Evolutionary conservation across 2,888 invertebrate genomes (phyloP), one percentile per base, ranked within the genome.

Genomic region (Eueremaeus valkanovi): DNA sequence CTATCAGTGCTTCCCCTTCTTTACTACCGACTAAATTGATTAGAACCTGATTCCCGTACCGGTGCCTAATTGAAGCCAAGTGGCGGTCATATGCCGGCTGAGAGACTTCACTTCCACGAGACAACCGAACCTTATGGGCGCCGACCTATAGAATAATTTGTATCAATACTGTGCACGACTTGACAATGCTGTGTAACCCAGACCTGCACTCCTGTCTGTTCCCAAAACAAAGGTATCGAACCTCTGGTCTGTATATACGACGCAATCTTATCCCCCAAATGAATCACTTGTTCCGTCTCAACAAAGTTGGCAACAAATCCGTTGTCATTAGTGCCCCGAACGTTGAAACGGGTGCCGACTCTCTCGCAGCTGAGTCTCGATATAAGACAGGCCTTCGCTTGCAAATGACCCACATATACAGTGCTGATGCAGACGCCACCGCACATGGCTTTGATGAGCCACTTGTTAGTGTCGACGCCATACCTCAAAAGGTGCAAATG

Each of bases 221-320:
- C 98, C 96, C 98, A 99, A 85, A 99, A 99, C 29, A 99, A 85
- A 0, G 99, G 98, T 0, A 99, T 95, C 0, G 97, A 97, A 0
- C 99, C 99, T 80, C 98, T 87, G 0, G 95, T 95, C 85, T 87
- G 87, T 16, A 99, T 86, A 82, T 91, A 93, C 8, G 95, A 95
- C 8, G 92, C 88, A 5, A 95, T 89, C 82, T 93, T 90, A 83
- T 98, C 97, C 55, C 75, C 73, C 81, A 93, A 87, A 82, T 90
- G 92, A 80, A 95, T 91, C 21, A 95, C 92, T 86, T 99, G 99
- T 85, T 99, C 99, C 0, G 99, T 99, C 88, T 99, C 99, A 36
- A 98, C 98, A 87, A 99, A 99, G 86, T 99, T 99, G 0, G 99
- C 99, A 21, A 99, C 99, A 86, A 96, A 92, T 0, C 99, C 99